Percentiles rank a stretch among this genome's conserved stretches.
Conservation (phyloP, 2,888 invertebrate genomes). For the Opisthograptis luteolata region DNA sequence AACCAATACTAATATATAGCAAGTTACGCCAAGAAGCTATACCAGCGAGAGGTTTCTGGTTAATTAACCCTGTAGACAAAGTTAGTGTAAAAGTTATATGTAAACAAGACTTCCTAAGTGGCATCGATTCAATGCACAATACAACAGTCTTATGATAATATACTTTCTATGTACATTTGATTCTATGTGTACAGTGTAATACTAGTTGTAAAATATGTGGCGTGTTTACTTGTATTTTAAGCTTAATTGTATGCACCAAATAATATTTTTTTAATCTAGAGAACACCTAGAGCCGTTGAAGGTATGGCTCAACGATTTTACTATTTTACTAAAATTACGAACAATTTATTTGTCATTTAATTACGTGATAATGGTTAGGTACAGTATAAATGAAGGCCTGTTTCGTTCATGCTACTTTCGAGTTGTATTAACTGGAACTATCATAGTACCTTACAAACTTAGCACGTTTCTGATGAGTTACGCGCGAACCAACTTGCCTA, state of each 20-base stretch:
- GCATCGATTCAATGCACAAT: conserved; percentile 22
- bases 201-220: conserved; percentile 63
- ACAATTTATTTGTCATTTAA: conserved; percentile 6
- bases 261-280: conserved; percentile 44
- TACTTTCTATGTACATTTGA: conserved; percentile 61
- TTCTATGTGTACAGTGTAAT: conserved; percentile 61
- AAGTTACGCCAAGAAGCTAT: too few relatives aligned
- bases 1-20: too few relatives aligned
- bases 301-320: conserved; percentile 15
- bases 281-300: conserved; percentile 27
- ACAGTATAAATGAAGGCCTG: too few relatives aligned
- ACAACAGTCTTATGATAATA: conserved; percentile 45
- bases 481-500: too few relatives aligned
- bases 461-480: too few relatives aligned
- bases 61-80: too few relatives aligned
- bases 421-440: too few relatives aligned
- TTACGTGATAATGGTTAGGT: background rate
- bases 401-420: too few relatives aligned
- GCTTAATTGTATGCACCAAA: conserved; percentile 65
- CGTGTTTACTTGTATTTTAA: conserved; percentile 67
- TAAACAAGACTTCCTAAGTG: conserved; percentile 27
- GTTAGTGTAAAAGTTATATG: background rate
- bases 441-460: too few relatives aligned
- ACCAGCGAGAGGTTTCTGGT: too few relatives aligned
- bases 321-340: conserved; percentile 14